Evolutionary conservation across 2,888 invertebrate genomes (phyloP).

Genomic region (Cremastinae sp.): DNA sequence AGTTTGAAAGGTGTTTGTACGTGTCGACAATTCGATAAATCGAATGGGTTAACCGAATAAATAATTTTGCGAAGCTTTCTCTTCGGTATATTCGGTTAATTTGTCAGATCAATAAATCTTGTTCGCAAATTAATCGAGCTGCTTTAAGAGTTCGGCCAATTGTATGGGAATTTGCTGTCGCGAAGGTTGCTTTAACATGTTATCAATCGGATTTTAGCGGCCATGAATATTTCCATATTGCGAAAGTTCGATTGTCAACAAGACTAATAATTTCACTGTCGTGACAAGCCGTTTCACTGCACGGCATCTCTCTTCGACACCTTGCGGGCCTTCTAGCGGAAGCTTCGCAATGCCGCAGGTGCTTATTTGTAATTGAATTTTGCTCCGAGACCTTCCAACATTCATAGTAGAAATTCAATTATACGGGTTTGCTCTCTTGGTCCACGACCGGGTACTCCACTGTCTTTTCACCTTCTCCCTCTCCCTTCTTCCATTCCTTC

Average conservation of each 20-base stretch:
- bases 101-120: conserved; percentile 3
- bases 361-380: conserved; percentile 70
- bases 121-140: background rate
- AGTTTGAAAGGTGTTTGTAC: too few species aligned
- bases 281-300: background rate
- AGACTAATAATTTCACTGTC: conserved; percentile 4
- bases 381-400: conserved; percentile 66
- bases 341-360: conserved; percentile 48
- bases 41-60: background rate
- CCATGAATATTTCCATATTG: conserved; percentile 38
- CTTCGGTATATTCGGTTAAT: background rate
- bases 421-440: conserved; percentile 71
- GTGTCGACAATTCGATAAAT: background rate
- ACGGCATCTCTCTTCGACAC: background rate
- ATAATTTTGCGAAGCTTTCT: background rate
- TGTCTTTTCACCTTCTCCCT: conserved; percentile 36
- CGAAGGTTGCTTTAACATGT: background rate
- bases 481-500: conserved; percentile 10
- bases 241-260: conserved; percentile 62
- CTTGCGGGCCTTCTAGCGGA: conserved; percentile 6
- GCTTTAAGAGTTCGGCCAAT: background rate
- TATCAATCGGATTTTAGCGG: background rate
- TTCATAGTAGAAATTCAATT: conserved; percentile 71
- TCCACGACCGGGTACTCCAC: conserved; percentile 67
- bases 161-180: conserved; percentile 6